phyloP scores from a whole-genome alignment of 1,140 invertebrate species.

The Wiebesia pumilae region DNA sequence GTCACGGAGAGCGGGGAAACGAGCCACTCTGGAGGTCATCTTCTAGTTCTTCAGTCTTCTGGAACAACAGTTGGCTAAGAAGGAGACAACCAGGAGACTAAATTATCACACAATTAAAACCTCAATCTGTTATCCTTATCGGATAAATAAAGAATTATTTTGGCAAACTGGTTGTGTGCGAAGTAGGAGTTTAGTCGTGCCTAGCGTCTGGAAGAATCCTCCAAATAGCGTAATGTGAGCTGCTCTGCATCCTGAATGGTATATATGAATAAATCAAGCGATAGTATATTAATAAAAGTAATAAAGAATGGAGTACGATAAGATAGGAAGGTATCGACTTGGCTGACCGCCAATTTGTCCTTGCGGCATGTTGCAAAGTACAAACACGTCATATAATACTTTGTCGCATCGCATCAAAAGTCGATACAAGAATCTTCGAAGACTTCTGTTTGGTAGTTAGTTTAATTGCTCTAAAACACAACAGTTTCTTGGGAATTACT shows the following conservation, averaged over 20 bases:
- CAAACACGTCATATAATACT: not conserved
- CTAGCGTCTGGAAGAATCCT: slow-evolving; percentile 15
- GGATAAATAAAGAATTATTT: not conserved
- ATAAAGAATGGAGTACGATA: slow-evolving; percentile 53
- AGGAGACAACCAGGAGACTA: too few relatives aligned
- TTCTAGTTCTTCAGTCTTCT: too few relatives aligned
- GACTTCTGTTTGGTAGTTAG: too few relatives aligned
- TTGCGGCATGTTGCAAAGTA: not conserved
- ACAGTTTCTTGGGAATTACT: too few relatives aligned
- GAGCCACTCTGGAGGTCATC: too few relatives aligned
- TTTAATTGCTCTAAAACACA: too few relatives aligned
- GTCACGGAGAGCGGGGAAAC: too few relatives aligned
- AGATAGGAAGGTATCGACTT: slow-evolving; percentile 22
- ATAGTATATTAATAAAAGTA: slow-evolving; percentile 63
- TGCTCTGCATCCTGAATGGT: not conserved
- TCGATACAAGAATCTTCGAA: not conserved
- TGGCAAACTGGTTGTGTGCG: not conserved
- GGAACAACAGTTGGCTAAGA: too few relatives aligned
- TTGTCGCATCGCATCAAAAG: not conserved
- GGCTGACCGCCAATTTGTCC: slow-evolving; percentile 17
- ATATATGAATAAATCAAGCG: slow-evolving; percentile 64
- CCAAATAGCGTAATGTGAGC: not conserved
- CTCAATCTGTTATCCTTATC: not conserved
- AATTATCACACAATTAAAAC: slow-evolving; percentile 12
- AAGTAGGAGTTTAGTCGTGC: not conserved